These are phyloP conservation scores for Scyliorhinus canicula DNA, from an alignment of 2,797 vertebrate species.

Conservation along the genomic window DNA sequence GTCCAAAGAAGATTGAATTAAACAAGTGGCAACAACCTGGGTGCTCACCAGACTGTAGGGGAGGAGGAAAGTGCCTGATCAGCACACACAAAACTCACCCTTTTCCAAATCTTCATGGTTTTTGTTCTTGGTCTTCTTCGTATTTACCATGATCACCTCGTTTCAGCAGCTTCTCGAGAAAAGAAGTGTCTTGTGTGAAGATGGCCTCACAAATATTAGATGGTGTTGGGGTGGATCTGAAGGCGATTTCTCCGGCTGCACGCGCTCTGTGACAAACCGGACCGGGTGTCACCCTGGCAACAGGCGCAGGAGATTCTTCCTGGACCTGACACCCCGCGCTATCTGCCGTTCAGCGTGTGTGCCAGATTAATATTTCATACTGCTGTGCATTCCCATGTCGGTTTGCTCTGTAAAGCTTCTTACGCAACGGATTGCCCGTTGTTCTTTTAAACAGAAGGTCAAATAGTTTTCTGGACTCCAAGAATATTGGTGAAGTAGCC, in stretches of 20 bases:
- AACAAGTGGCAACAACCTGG: background rate
- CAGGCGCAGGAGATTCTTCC: background rate
- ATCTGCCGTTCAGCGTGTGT: background rate
- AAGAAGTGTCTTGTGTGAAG: background rate
- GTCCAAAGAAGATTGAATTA: background rate
- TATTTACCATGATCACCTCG: background rate
- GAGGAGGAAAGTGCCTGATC: background rate
- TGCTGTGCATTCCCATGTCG: background rate
- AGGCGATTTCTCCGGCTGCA: background rate
- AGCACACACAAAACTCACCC: background rate
- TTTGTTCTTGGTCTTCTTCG: background rate
- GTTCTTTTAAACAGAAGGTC: too few relatives aligned
- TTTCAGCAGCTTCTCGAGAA: background rate
- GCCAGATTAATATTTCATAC: background rate
- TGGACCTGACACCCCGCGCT: background rate
- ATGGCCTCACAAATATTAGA: background rate
- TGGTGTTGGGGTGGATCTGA: background rate
- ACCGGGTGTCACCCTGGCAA: background rate
- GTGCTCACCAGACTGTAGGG: background rate
- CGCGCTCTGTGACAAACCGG: background rate
- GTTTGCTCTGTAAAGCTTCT: background rate
- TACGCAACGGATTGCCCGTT: too few relatives aligned
- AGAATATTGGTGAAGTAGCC: too few relatives aligned
- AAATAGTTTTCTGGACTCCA: too few relatives aligned
- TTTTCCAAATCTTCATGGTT: conserved; percentile 3